Evolutionary conservation across 2,888 invertebrate species (phyloP), one percentile per base, ranked within the genome.

Genomic region (Plagodis dolabraria): DNA sequence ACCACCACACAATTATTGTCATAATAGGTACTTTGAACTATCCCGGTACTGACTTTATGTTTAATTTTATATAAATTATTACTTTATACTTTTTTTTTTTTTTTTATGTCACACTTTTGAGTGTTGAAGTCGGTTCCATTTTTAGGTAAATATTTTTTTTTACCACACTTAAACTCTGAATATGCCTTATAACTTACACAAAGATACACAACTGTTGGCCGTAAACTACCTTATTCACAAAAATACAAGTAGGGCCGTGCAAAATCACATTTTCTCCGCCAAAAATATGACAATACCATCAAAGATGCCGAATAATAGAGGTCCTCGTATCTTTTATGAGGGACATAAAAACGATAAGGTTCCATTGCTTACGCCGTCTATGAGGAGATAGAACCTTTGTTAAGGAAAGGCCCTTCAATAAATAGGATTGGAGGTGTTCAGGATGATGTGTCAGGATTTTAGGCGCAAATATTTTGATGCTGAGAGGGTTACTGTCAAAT

Each of bases 211-310:
- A 22, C 22, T 22, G 22, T 22, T 22, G 22, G 22, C 22, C 8
- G 5, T 40, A 46, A 46, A 54, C 53, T 48, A 42, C 44, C 53
- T 51, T 60, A 48, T 60, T 53, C 49, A 54, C 50, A 42, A 62
- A 62, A 61, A 57, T 52, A 57, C 59, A 63, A 59, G 60, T 61
- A 60, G 53, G 58, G 48, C 57, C 60, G 52, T n/a, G 10, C 48
- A 12, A 63, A 64, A 62, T 54, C 57, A 48, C 63, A 64, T 65
- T 62, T 61, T 64, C n/a, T 62, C 44, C 59, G 56, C 34, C 55
- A 57, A 65, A 68, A 68, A 64, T 67, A 69, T 69, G 68, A 67
- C 68, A 67, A 64, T 62, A 45, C 61, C 66, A 59, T 69, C 65
- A 67, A 66, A 68, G 64, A 58, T 48, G 60, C 58, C 61, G 47